A percentile compares a stretch with the other conserved stretches of the same genome.
Evolutionary conservation across 2,888 invertebrate genomes (phyloP).

Genomic region (Dione vanillae): DNA sequence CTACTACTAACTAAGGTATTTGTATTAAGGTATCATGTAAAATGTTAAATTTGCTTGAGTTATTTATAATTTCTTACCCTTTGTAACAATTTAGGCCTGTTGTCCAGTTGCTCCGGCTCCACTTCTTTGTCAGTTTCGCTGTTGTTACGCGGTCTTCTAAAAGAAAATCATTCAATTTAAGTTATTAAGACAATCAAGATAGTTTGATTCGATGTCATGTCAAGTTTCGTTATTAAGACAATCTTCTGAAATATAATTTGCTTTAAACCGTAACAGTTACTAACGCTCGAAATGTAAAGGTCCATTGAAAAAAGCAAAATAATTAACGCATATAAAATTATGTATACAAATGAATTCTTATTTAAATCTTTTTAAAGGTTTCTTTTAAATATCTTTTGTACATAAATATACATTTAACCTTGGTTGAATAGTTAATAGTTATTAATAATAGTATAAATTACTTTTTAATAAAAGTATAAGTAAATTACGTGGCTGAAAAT

Average conservation of each 20-base stretch:
- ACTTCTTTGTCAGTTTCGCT: slow-evolving; percentile 55
- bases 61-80: slow-evolving; percentile 60
- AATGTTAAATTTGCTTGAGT: not conserved
- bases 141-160: slow-evolving; percentile 61
- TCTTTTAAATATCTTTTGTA: not conserved
- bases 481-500: slow-evolving; percentile 30
- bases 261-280: too few relatives aligned
- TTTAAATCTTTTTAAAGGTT: not conserved
- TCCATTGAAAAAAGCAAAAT: too few relatives aligned
- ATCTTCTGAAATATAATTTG: too few relatives aligned
- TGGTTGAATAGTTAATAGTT: not conserved
- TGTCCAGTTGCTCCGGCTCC: slow-evolving; percentile 84
- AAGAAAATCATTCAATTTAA: slow-evolving; percentile 32
- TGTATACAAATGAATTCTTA: too few relatives aligned
- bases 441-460: not conserved
- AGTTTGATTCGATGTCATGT: too few relatives aligned
- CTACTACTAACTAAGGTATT: too few relatives aligned
- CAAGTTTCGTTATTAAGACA: too few relatives aligned
- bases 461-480: too few relatives aligned
- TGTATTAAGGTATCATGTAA: too few relatives aligned
- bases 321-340: too few relatives aligned
- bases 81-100: slow-evolving; percentile 85
- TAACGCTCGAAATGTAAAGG: too few relatives aligned
- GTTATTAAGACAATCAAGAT: too few relatives aligned
- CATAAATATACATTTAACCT: not conserved